These are phyloP conservation scores for Saiga tatarica DNA, from an alignment of 2,113 vertebrate genomes.

Conservation along the genomic window DNA sequence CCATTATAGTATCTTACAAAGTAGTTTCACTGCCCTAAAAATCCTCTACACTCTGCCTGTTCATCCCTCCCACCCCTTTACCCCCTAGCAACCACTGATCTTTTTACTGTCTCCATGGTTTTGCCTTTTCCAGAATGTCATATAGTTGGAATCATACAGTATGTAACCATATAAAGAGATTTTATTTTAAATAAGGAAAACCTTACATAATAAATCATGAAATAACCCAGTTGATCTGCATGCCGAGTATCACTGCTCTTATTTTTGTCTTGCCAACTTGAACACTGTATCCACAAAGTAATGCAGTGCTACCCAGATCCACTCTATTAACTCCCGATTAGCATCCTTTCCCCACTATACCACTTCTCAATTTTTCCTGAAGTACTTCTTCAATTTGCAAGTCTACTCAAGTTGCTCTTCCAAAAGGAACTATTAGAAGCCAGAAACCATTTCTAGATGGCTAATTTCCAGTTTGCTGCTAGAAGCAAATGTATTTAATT, in stretches of 20 bases:
- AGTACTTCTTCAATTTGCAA: neutral
- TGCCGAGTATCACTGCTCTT: neutral
- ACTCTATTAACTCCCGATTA: neutral
- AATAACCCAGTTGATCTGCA: neutral
- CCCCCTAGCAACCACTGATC: slow-evolving; percentile 14
- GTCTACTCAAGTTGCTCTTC: neutral
- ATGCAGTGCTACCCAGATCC: neutral
- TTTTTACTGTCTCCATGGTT: slow-evolving; percentile 25
- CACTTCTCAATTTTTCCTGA: neutral
- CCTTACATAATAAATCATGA: neutral
- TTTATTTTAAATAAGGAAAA: neutral
- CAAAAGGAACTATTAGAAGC: neutral
- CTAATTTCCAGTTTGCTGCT: neutral
- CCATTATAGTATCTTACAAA: neutral
- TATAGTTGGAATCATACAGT: slow-evolving; percentile 3
- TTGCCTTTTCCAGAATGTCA: slow-evolving; percentile 43
- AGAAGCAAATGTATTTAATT: neutral
- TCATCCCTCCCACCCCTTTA: neutral
- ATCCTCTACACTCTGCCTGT: neutral
- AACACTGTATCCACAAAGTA: neutral
- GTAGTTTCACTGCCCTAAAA: neutral
- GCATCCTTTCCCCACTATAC: neutral
- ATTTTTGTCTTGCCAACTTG: neutral
- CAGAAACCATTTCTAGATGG: neutral
- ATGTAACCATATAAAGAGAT: neutral